Base-by-base conservation (phyloP, 2,888 invertebrate species). In the Ceramica pisi region DNA sequence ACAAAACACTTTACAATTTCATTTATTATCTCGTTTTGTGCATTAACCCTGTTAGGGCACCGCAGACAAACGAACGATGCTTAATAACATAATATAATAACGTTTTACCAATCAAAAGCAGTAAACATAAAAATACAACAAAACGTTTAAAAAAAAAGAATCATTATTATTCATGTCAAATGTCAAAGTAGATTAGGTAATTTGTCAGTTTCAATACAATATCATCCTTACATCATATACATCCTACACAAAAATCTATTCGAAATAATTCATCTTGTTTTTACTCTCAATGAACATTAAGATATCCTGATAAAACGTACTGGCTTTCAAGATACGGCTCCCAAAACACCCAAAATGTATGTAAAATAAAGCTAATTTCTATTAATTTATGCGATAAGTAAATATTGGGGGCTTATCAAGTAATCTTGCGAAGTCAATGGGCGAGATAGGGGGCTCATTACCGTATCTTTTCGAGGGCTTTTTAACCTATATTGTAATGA, bases 351-450 rank as follows among this genome's bases (percentile, higher is more conserved):
- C 44, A 14, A 73, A 80, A 61, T 71, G 8, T 70, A 76, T 76
- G 65, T 73, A 76, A 70, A 75, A 67, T 80, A 76, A 78, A 73
- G 71, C 77, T 75, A 79, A 84, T 84, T 80, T 53, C 57, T 78
- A 81, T 81, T 80, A 84, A 88, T 84, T 84, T 87, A 87, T 85
- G 78, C 72, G 73, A 62, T 68, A 68, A 78, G 75, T 75, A 77
- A 81, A 81, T 84, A 75, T 82, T 76, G 67, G 57, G 60, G 84
- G 86, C 88, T 90, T 90, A 91, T 91, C 91, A 85, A 87, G 87
- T 88, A 87, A 92, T 92, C 89, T 86, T 57, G 79, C 78, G 57
- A 78, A 90, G 88, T 89, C 92, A 89, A 91, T 89, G 90, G 83
- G 81, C 86, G 71, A 82, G 85, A 82, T 83, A 85, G 82, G 75